Conservation (phyloP, 1,140 invertebrate species). For the Leptoteleia sp. region DNA sequence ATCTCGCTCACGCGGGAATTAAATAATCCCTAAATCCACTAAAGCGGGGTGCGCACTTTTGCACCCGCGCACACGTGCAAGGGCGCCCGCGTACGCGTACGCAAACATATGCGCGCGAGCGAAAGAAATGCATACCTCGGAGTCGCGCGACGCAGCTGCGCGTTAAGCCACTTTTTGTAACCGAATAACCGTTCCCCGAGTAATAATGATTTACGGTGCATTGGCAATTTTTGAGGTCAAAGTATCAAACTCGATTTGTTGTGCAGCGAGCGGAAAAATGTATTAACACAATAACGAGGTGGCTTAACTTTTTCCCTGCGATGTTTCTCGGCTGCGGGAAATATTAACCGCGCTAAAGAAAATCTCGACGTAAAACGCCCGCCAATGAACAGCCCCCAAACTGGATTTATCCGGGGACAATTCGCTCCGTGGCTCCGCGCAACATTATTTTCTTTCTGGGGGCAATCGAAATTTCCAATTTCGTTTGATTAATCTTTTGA, state of each 20-base stretch:
- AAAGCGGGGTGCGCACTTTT: constrained; percentile 51
- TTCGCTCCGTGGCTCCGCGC: constrained; percentile 27
- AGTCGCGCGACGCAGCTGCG: constrained; percentile 45
- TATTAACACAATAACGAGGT: constrained; percentile 63
- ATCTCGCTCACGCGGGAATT: constrained; percentile 53
- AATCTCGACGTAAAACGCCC: constrained; percentile 43
- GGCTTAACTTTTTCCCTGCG: constrained; percentile 46
- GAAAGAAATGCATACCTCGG: constrained; percentile 37
- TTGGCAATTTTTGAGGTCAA: constrained; percentile 64
- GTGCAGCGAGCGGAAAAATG: constrained; percentile 53
- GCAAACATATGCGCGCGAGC: too few relatives aligned
- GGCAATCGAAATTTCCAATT: constrained; percentile 23
- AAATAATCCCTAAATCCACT: constrained; percentile 65
- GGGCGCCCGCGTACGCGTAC: constrained; percentile 18
- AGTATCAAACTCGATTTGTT: constrained; percentile 66
- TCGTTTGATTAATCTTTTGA: constrained; percentile 12
- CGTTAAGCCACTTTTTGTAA: constrained; percentile 59
- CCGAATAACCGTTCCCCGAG: constrained; percentile 54
- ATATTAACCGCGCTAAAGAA: constrained; percentile 57
- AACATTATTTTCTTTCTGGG: constrained; percentile 32
- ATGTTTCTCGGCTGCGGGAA: constrained; percentile 40
- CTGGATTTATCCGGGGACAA: constrained; percentile 31
- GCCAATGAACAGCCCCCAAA: constrained; percentile 39
- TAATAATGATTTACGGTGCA: constrained; percentile 63
- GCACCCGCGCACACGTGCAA: constrained; percentile 24